phyloP scores from a whole-genome alignment of 1,140 invertebrate species.

The Pemphigus obesinymphae region DNA sequence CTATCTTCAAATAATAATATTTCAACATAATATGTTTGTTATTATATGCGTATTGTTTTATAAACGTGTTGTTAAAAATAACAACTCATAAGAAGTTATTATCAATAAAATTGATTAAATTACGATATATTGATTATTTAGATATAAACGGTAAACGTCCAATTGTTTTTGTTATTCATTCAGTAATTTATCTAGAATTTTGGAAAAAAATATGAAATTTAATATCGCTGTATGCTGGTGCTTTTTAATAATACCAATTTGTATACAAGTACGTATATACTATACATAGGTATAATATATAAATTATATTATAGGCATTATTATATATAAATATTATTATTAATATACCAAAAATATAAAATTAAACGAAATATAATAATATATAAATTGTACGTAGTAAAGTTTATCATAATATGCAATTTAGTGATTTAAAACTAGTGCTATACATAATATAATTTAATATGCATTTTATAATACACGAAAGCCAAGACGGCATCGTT shows the following conservation, averaged over 20 bases:
- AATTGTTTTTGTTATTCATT: neutral
- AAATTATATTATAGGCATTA: no score
- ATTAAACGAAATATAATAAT: neutral
- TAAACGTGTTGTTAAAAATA: neutral
- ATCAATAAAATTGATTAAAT: neutral
- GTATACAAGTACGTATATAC: neutral
- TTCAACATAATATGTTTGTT: no score
- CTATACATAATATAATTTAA: neutral
- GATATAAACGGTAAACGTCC: neutral
- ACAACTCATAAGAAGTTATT: neutral
- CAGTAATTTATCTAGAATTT: neutral
- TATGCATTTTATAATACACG: neutral
- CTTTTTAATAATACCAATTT: conserved; percentile 9
- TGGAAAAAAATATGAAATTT: neutral
- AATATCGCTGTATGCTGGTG: neutral
- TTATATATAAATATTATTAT: neutral
- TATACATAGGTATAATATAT: neutral
- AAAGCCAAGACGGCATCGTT: no score
- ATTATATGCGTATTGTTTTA: no score
- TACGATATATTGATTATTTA: neutral
- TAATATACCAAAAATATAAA: neutral
- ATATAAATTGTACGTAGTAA: neutral
- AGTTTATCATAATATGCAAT: neutral
- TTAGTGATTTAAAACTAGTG: neutral
- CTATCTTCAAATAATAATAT: no score